Evolutionary conservation across 2,113 vertebrate genomes (phyloP).

Genomic region (Mustelus asterias): DNA sequence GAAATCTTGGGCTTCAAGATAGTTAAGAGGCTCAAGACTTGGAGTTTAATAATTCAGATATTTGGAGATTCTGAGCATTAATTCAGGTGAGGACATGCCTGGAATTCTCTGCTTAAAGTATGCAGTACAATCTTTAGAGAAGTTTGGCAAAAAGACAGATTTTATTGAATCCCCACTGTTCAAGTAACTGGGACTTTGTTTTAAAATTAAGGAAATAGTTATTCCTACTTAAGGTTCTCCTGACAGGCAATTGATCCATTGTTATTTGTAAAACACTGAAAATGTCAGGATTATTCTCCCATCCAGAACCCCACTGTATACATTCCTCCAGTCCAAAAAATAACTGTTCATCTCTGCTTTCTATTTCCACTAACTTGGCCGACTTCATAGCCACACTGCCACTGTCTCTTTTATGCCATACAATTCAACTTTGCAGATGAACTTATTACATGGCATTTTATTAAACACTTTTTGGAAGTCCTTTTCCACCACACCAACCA

Average conservation of each 20-base stretch:
- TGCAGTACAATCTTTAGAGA: not conserved
- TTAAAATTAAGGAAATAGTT: not conserved
- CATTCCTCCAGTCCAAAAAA: not conserved
- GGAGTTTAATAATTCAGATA: not conserved
- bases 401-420: not conserved
- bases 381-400: not conserved
- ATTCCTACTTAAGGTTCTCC: not conserved
- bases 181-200: not conserved
- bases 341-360: not conserved
- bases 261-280: not conserved
- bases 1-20: not conserved
- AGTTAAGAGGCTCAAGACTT: not conserved
- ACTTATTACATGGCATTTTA: not conserved
- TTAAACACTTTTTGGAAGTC: not conserved
- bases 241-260: not conserved
- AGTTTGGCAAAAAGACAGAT: not conserved
- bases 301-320: not conserved
- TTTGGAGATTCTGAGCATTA: not conserved
- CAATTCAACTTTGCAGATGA: not conserved
- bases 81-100: not conserved
- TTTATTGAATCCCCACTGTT: not conserved
- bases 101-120: not conserved
- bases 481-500: not conserved
- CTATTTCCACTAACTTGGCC: not conserved
- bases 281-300: not conserved